Conservation (phyloP, 2,888 invertebrate species). For the Leptinotarsa tumamoca region DNA sequence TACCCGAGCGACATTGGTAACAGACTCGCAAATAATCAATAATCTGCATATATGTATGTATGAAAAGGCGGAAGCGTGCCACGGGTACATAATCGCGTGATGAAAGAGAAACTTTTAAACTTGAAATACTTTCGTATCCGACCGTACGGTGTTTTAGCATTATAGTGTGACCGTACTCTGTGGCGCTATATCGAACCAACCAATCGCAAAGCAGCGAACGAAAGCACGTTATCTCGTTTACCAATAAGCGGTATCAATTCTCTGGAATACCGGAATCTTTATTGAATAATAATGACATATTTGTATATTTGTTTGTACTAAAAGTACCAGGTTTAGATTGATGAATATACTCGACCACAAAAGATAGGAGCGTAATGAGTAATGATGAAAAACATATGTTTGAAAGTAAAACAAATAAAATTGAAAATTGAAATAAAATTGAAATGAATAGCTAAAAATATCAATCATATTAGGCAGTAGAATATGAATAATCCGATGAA, state of each 20-base stretch:
- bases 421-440: background rate
- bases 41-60: no score
- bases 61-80: background rate
- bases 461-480: no score
- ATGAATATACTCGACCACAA: background rate
- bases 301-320: background rate
- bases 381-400: background rate
- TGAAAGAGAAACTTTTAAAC: conserved; percentile 15
- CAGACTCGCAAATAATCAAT: no score
- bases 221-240: conserved; percentile 9
- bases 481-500: background rate
- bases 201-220: background rate
- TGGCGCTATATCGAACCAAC: background rate
- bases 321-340: background rate
- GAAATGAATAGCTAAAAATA: no score
- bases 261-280: conserved; percentile 8
- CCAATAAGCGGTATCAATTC: background rate
- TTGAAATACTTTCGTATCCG: background rate
- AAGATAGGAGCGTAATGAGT: background rate
- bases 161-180: background rate
- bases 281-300: background rate
- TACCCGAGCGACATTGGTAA: no score
- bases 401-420: background rate
- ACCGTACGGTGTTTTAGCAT: no score
- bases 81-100: background rate